Evolutionary conservation across 2,113 vertebrate genomes (phyloP), one percentile per base, ranked within the genome.

Genomic region (Bujurquina vittata): DNA sequence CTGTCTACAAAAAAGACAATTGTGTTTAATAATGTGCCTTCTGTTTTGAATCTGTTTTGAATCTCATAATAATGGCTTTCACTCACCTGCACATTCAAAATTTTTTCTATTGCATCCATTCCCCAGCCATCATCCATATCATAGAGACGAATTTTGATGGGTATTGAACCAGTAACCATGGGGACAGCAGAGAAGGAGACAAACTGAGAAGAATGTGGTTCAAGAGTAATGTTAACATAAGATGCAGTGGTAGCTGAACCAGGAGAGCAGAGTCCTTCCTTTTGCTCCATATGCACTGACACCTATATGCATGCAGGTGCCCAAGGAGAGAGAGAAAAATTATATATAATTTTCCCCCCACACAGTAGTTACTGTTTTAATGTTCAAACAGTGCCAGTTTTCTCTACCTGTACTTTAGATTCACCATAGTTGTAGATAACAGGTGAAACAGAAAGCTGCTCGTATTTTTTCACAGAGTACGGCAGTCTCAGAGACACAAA

Each of bases 401-500:
- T 31, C 56, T 88, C 46, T 93, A 79, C 88, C 52, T 81, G 0
- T 83, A 77, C 58, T 3, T 0, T 0, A 0, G 17, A 15, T 20
- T 35, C 1, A 12, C 84, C 81, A 69, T 97, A 97, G 93, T 97
- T 98, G 94, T 97, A 97, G 59, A 98, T 95, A 20, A 97, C 95
- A 1, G 95, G 96, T 12, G 95, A 91, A 22, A 97, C 89, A 17
- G 95, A 94, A 0, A 98, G 79, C 88, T 97, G 96, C 81, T 97
- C 97, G 49, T 95, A 96, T 76, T 93, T 95, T 72, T 81, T 96
- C 18, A 97, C 95, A 0, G 96, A 95, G 84, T 93, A 61, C 0
- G 97, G 97, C 62, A 98, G 92, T 80, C 91, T 95, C 80, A 98
- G 88, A 33, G 96, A 95, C n/a, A 97, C 80, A 81, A 97, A 97